phyloP scores from a whole-genome alignment of 2,113 vertebrate genomes.

The Parus major region DNA sequence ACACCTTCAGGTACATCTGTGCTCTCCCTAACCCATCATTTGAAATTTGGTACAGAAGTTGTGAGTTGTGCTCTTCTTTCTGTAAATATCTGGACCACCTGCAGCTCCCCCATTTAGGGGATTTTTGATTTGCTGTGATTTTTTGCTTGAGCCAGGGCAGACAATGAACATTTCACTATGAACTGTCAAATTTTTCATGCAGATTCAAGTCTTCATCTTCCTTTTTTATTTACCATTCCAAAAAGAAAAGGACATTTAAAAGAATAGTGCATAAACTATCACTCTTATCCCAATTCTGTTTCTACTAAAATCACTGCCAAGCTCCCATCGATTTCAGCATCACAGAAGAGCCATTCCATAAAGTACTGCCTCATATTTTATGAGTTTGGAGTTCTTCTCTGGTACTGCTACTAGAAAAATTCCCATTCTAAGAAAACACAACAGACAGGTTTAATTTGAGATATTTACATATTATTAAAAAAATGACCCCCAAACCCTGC shows the following conservation, averaged over 20 bases:
- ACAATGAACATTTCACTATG: background rate
- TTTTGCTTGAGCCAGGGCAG: background rate
- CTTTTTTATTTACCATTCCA: background rate
- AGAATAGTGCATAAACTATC: background rate
- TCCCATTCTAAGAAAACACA: background rate
- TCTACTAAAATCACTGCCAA: background rate
- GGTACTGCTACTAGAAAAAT: background rate
- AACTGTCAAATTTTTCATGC: background rate
- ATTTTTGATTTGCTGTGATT: background rate
- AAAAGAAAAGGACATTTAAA: background rate
- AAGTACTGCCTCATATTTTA: background rate
- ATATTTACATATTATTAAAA: background rate
- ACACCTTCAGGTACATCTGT: conserved; percentile 74
- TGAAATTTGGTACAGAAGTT: conserved; percentile 47
- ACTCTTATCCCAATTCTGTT: background rate
- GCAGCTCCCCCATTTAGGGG: background rate
- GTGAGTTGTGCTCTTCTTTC: conserved; percentile 70
- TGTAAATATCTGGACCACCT: background rate
- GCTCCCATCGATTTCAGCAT: background rate
- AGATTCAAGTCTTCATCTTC: background rate
- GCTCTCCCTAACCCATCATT: conserved; percentile 56
- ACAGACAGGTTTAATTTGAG: background rate
- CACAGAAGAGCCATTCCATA: background rate
- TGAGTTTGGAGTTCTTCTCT: background rate
- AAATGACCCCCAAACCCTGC: background rate